Conservation (phyloP, 2,797 vertebrate species). For the Aselliscus stoliczkanus region DNA sequence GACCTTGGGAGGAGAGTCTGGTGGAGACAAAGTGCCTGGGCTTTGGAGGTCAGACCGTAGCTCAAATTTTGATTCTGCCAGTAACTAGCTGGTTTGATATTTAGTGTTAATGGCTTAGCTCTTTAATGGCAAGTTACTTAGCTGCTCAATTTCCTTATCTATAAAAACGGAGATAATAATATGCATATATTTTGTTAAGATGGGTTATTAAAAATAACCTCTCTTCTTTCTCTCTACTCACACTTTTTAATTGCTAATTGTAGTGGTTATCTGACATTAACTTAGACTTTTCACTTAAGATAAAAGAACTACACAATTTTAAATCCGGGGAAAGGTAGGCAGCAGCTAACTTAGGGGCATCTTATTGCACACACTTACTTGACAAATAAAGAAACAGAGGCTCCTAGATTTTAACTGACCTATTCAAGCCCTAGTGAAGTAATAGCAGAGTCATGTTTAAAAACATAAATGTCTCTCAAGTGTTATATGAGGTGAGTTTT, state of each 20-base stretch:
- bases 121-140: slow-evolving; percentile 5
- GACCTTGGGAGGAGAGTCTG: neutral
- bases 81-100: neutral
- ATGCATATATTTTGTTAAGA: neutral
- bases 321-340: neutral
- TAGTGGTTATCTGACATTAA: neutral
- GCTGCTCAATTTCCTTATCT: slow-evolving; percentile 12
- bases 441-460: neutral
- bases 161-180: neutral
- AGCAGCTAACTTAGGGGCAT: neutral
- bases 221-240: neutral
- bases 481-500: neutral
- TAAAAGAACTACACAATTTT: neutral
- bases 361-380: neutral
- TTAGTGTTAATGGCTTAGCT: slow-evolving; percentile 11
- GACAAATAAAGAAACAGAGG: neutral
- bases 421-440: neutral
- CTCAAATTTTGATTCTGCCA: neutral
- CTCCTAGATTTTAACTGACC: neutral
- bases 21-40: neutral
- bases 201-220: neutral
- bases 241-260: neutral
- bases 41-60: neutral
- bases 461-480: neutral
- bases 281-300: neutral